Evolutionary conservation across 2,797 vertebrate genomes (phyloP).

Genomic region (Emys orbicularis): DNA sequence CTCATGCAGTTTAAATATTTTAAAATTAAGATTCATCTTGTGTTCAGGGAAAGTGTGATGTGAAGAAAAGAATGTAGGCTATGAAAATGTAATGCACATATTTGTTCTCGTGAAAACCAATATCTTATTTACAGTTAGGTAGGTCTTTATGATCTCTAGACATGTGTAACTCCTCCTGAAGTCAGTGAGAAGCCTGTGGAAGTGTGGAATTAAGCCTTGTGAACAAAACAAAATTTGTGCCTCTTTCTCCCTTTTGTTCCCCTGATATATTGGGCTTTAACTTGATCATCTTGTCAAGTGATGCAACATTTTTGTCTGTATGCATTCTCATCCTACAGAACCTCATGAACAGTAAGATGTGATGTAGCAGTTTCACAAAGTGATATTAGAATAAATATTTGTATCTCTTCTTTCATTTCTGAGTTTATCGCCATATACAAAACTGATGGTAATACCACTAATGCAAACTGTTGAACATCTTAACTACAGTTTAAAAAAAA

Average conservation of each 20-base stretch:
- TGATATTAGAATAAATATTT: neutral
- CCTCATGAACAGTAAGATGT: neutral
- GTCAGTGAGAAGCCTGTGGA: neutral
- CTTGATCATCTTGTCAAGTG: neutral
- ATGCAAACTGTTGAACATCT: neutral
- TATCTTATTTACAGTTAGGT: neutral
- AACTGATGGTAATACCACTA: neutral
- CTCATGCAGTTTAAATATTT: neutral
- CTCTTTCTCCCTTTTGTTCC: neutral
- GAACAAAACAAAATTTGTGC: neutral
- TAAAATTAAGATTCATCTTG: neutral
- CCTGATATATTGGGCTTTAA: neutral
- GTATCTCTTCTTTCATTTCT: neutral
- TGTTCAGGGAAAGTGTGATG: neutral
- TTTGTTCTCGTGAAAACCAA: neutral
- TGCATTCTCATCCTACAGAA: neutral
- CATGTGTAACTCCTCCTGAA: neutral
- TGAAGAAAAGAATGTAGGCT: neutral
- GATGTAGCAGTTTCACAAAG: neutral
- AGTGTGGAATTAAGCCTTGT: neutral
- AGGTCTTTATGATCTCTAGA: neutral
- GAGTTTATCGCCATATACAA: neutral
- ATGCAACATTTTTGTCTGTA: neutral
- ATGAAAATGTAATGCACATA: neutral
- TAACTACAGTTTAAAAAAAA: neutral